phyloP scores from a whole-genome alignment of 2,888 invertebrate genomes.

The Hirtodrosophila alboralis region DNA sequence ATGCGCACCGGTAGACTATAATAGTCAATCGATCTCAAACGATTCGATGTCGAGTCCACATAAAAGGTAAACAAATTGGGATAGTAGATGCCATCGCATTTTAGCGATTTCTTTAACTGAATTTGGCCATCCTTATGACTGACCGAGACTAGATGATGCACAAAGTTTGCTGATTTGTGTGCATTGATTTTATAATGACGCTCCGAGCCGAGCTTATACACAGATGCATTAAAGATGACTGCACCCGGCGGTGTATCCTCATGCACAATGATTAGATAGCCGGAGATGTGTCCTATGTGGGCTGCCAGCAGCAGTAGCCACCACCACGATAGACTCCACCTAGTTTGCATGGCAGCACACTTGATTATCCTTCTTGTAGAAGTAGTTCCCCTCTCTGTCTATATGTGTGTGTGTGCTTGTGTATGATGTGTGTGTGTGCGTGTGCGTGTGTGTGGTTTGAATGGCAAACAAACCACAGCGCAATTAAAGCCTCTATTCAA shows the following conservation, averaged over 20 bases:
- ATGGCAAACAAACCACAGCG: constrained; percentile 64
- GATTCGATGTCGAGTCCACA: constrained; percentile 93
- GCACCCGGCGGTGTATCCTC: constrained; percentile 87
- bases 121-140: constrained; percentile 90
- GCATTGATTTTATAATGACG: constrained; percentile 91
- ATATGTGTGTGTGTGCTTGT: constrained; percentile 2
- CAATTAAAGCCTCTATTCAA: constrained; percentile 67
- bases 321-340: constrained; percentile 33
- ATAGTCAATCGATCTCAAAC: constrained; percentile 91
- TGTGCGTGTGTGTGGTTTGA: constrained; percentile 36
- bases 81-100: constrained; percentile 92
- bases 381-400: background rate
- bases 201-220: constrained; percentile 91
- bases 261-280: constrained; percentile 87
- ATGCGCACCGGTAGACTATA: constrained; percentile 92
- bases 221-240: constrained; percentile 91
- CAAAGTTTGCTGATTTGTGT: constrained; percentile 92
- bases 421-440: constrained; percentile 6
- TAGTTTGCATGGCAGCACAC: constrained; percentile 54
- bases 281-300: constrained; percentile 53
- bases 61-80: constrained; percentile 94
- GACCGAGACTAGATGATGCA: constrained; percentile 90
- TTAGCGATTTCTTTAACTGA: constrained; percentile 88
- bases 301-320: constrained; percentile 46
- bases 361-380: constrained; percentile 36